Evolutionary conservation across 2,113 vertebrate genomes (phyloP).

Genomic region (Vulpes lagopus): DNA sequence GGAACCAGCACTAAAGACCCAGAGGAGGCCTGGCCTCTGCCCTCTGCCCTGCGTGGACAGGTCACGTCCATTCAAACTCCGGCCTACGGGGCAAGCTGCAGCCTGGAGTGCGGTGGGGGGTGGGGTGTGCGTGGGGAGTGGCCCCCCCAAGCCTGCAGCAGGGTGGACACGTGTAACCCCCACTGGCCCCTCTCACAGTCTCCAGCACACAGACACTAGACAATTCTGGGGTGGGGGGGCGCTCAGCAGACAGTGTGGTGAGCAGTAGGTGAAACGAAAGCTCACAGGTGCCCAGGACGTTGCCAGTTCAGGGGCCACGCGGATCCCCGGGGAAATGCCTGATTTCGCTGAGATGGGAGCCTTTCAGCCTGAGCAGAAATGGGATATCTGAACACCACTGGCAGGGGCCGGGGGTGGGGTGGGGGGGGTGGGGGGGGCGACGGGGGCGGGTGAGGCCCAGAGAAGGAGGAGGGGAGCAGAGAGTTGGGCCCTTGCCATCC

Average conservation of each 20-base stretch:
- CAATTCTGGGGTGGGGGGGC: rapidly evolving
- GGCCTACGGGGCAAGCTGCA: rapidly evolving
- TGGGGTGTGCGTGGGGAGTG: too few species aligned
- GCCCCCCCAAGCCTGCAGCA: too few species aligned
- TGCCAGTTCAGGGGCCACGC: neutral
- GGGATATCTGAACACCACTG: neutral
- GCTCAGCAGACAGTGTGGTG: neutral
- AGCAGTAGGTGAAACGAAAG: neutral
- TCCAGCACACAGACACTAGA: too few species aligned
- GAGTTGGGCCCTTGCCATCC: too few species aligned
- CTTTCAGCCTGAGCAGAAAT: neutral
- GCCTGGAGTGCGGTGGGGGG: too few species aligned
- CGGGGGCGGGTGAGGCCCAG: too few species aligned
- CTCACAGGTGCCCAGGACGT: neutral
- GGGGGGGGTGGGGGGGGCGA: neutral
- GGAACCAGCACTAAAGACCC: neutral
- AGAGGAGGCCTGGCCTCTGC: neutral
- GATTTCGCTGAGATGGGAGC: neutral
- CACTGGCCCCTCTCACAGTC: neutral
- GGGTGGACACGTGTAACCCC: neutral
- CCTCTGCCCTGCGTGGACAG: neutral
- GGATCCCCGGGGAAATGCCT: neutral
- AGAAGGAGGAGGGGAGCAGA: neutral
- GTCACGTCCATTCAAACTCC: too few species aligned
- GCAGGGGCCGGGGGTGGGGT: rapidly evolving